Conservation (phyloP, 2,888 invertebrate species). For the Ophraella communa region DNA sequence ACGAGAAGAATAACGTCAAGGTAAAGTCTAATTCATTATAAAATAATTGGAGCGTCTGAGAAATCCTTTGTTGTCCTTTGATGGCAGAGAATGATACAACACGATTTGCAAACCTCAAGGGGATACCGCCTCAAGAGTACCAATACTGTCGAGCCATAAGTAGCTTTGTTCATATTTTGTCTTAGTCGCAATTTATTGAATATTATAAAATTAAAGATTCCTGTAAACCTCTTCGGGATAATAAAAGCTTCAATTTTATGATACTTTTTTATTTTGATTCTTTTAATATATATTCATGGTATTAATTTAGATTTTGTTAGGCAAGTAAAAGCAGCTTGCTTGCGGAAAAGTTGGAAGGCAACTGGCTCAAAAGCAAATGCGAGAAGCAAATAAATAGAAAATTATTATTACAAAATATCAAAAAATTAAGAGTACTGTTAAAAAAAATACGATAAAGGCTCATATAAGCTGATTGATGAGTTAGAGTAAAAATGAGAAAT, state of each 20-base stretch:
- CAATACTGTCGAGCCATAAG: slow-evolving; percentile 25
- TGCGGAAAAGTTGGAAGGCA: too few relatives aligned
- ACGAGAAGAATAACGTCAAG: slow-evolving; percentile 35
- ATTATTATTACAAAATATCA: too few relatives aligned
- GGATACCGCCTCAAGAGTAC: slow-evolving; percentile 21
- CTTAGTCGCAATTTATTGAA: background rate
- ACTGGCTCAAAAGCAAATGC: too few relatives aligned
- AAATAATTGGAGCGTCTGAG: slow-evolving; percentile 51
- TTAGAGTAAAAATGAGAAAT: too few relatives aligned
- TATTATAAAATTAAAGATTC: background rate
- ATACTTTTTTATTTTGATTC: background rate
- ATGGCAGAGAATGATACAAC: slow-evolving; percentile 51
- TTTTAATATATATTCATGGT: too few relatives aligned
- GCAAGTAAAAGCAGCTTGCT: too few relatives aligned
- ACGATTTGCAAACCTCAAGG: slow-evolving; percentile 45
- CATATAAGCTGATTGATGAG: too few relatives aligned
- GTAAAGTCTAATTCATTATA: slow-evolving; percentile 47
- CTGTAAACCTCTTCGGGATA: background rate
- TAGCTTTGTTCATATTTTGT: slow-evolving; percentile 26
- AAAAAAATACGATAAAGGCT: too few relatives aligned
- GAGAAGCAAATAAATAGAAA: too few relatives aligned
- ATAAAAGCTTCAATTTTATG: background rate
- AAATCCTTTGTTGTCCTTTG: slow-evolving; percentile 51
- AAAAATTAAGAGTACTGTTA: too few relatives aligned
- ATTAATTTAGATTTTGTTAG: too few relatives aligned